Conservation (phyloP, 1,140 invertebrate species). For the Magallana angulata region DNA sequence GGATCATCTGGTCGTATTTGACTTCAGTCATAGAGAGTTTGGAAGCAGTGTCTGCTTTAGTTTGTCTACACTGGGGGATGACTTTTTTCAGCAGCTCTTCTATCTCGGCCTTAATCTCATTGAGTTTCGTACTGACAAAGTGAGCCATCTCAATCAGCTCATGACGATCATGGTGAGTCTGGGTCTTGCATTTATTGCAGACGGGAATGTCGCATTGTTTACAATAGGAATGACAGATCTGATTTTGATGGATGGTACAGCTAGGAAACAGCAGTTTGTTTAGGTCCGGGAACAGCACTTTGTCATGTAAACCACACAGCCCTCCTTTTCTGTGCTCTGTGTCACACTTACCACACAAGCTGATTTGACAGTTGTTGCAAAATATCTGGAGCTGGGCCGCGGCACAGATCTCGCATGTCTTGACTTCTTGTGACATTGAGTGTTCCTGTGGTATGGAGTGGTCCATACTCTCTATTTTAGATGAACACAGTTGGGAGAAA, state of each 20-base stretch:
- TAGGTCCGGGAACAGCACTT: not conserved
- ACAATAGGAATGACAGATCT: not conserved
- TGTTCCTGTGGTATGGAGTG: not conserved
- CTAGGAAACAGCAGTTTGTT: not conserved
- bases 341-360: not conserved
- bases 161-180: not conserved
- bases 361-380: constrained; percentile 3
- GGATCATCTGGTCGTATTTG: not conserved
- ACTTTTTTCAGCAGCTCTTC: not conserved
- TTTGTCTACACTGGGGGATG: not conserved
- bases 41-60: not conserved
- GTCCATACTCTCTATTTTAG: too few relatives aligned
- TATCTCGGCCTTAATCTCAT: not conserved
- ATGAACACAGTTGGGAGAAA: too few relatives aligned
- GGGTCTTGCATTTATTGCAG: not conserved
- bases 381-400: not conserved
- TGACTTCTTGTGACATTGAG: not conserved
- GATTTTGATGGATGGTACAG: not conserved
- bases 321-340: not conserved
- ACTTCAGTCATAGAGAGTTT: not conserved
- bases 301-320: not conserved
- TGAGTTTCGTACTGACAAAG: not conserved
- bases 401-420: not conserved
- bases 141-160: not conserved
- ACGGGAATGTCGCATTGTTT: not conserved